Conservation (phyloP, 2,888 invertebrate species). For the Drosophila pseudotalamancana region DNA sequence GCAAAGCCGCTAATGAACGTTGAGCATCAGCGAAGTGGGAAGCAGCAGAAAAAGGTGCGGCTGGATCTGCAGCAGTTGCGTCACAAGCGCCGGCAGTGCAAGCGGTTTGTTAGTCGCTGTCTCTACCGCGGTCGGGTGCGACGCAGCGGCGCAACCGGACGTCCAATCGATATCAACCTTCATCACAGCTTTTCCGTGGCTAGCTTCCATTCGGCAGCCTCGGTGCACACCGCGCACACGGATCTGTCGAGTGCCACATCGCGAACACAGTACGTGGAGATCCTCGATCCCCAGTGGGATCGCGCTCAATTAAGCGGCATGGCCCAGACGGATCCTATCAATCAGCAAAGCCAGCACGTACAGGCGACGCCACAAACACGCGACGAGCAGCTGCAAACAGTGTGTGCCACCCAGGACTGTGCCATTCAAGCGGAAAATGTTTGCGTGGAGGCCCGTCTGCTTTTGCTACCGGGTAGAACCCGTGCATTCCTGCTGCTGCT, state of each 20-base stretch:
- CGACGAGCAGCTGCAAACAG: slow-evolving; percentile 48
- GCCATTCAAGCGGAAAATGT: slow-evolving; percentile 67
- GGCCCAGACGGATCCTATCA: slow-evolving; percentile 48
- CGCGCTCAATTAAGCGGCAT: slow-evolving; percentile 32
- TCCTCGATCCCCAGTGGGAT: slow-evolving; percentile 25
- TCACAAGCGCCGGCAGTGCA: slow-evolving; percentile 33
- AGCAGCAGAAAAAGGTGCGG: not conserved
- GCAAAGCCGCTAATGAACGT: not conserved
- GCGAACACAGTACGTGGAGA: slow-evolving; percentile 17
- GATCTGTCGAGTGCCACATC: not conserved
- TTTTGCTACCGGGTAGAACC: slow-evolving; percentile 53
- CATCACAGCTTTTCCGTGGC: slow-evolving; percentile 45
- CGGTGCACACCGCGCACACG: slow-evolving; percentile 36
- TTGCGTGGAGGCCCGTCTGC: slow-evolving; percentile 56
- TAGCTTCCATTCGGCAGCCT: slow-evolving; percentile 71
- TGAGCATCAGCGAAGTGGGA: too few species aligned
- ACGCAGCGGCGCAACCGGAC: slow-evolving; percentile 45
- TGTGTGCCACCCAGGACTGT: slow-evolving; percentile 38
- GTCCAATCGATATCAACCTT: slow-evolving; percentile 13
- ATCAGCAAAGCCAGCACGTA: slow-evolving; percentile 10
- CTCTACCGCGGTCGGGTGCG: slow-evolving; percentile 54
- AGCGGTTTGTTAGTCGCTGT: slow-evolving; percentile 38
- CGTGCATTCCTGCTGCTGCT: slow-evolving; percentile 61
- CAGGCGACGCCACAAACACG: slow-evolving; percentile 31
- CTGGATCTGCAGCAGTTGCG: not conserved